phyloP scores from a whole-genome alignment of 2,888 invertebrate genomes.

The Trissolcus japonicus region DNA sequence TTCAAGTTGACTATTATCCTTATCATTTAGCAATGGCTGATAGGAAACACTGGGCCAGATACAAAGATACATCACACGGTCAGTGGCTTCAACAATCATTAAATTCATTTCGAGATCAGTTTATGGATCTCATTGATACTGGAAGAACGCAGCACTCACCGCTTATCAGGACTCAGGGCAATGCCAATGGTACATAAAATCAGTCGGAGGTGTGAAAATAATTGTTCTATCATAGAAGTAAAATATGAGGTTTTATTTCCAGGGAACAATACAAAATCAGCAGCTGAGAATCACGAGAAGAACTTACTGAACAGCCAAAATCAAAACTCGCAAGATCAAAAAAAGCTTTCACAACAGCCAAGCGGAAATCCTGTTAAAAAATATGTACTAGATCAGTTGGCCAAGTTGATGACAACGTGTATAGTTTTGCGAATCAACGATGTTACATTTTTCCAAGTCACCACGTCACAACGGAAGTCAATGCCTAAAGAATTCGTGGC shows the following conservation, averaged over 20 bases:
- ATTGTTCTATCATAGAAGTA: neutral
- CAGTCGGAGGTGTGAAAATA: neutral
- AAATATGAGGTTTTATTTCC: neutral
- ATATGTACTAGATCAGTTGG: conserved; percentile 84
- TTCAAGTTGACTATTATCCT: conserved; percentile 96
- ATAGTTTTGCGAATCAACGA: conserved; percentile 93
- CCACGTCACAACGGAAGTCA: conserved; percentile 85
- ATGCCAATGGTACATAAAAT: conserved; percentile 47
- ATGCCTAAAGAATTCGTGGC: conserved; percentile 88
- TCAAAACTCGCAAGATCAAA: conserved; percentile 64
- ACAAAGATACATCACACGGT: conserved; percentile 86
- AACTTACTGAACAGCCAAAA: conserved; percentile 63
- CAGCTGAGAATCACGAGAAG: conserved; percentile 66
- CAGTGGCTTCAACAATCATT: conserved; percentile 93
- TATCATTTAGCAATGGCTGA: conserved; percentile 94
- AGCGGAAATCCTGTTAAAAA: conserved; percentile 80
- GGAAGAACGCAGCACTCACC: conserved; percentile 78
- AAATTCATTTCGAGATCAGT: conserved; percentile 85
- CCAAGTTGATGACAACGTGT: conserved; percentile 94
- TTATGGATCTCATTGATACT: conserved; percentile 86
- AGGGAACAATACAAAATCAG: conserved; percentile 61
- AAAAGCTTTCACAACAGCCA: conserved; percentile 66
- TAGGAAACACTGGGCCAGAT: conserved; percentile 92
- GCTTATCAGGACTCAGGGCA: conserved; percentile 74
- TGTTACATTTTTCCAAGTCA: conserved; percentile 90